Evolutionary conservation across 2,888 invertebrate genomes (phyloP).

Genomic region (Drosophila anomelani): DNA sequence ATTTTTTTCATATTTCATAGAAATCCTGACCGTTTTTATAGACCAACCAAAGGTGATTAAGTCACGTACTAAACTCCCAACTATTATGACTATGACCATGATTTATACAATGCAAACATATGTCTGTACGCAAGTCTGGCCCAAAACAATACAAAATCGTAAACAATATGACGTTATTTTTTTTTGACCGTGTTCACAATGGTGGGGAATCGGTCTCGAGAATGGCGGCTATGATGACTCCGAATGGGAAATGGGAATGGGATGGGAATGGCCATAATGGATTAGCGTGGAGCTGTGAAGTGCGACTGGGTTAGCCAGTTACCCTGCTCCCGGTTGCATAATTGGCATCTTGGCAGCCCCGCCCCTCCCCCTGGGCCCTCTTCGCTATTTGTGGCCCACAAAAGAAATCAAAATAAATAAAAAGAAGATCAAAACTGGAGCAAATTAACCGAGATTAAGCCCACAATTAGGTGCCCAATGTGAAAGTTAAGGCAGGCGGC

Average conservation of each 20-base stretch:
- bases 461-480: slow-evolving; percentile 78
- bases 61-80: background rate
- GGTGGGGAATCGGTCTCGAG: slow-evolving; percentile 3
- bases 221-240: background rate
- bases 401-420: slow-evolving; percentile 8
- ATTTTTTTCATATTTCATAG: background rate
- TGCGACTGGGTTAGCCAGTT: slow-evolving; percentile 6
- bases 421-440: slow-evolving; percentile 66
- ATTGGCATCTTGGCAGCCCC: background rate
- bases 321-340: slow-evolving; percentile 23
- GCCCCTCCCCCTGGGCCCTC: background rate
- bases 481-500: slow-evolving; percentile 65
- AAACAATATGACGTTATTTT: slow-evolving; percentile 8
- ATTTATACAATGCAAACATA: background rate
- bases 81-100: slow-evolving; percentile 14
- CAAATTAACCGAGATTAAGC: slow-evolving; percentile 77
- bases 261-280: slow-evolving; percentile 19
- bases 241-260: slow-evolving; percentile 3
- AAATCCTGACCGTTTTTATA: background rate
- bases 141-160: slow-evolving; percentile 1
- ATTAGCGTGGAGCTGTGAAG: slow-evolving; percentile 43
- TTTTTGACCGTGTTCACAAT: slow-evolving; percentile 14
- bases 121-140: background rate
- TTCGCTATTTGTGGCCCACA: slow-evolving; percentile 18
- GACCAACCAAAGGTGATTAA: background rate